phyloP scores from a whole-genome alignment of 1,140 invertebrate species.

The Ericerus pela region DNA sequence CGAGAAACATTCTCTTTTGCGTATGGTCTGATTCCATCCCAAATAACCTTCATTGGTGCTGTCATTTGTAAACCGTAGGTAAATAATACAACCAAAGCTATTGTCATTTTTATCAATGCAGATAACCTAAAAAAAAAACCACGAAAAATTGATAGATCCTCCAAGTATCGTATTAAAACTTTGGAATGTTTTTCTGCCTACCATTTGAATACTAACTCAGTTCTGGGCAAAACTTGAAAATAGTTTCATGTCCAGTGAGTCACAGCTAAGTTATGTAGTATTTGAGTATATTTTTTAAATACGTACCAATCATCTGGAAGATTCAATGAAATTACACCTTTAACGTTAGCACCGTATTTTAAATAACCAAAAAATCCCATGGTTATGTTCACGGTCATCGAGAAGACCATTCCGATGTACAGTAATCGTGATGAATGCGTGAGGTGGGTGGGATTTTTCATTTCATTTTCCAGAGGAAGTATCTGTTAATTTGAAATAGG shows the following conservation, averaged over 20 bases:
- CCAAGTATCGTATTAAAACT: too few relatives aligned
- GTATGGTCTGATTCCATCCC: constrained; percentile 25
- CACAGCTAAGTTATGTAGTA: background rate
- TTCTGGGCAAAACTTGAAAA: too few relatives aligned
- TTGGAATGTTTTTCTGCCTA: too few relatives aligned
- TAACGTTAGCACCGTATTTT: constrained; percentile 50
- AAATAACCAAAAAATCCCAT: constrained; percentile 78
- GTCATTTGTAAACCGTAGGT: constrained; percentile 80
- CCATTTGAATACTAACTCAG: too few relatives aligned
- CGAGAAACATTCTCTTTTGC: constrained; percentile 21
- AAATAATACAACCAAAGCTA: constrained; percentile 69
- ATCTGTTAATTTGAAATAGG: constrained; percentile 37
- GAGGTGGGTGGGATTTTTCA: constrained; percentile 69
- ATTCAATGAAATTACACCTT: constrained; percentile 60
- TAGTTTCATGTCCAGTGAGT: too few relatives aligned
- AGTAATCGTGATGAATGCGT: constrained; percentile 65
- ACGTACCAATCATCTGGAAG: constrained; percentile 36
- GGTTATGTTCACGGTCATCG: constrained; percentile 63
- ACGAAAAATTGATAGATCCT: too few relatives aligned
- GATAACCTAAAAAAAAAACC: constrained; percentile 45
- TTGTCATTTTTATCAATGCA: constrained; percentile 59
- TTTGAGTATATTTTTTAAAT: too few relatives aligned
- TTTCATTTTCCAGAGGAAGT: constrained; percentile 56
- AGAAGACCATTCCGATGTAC: constrained; percentile 71
- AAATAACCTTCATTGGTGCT: constrained; percentile 61